Conservation (phyloP, 2,113 vertebrate genomes). For the Kobus ellipsiprymnus region DNA sequence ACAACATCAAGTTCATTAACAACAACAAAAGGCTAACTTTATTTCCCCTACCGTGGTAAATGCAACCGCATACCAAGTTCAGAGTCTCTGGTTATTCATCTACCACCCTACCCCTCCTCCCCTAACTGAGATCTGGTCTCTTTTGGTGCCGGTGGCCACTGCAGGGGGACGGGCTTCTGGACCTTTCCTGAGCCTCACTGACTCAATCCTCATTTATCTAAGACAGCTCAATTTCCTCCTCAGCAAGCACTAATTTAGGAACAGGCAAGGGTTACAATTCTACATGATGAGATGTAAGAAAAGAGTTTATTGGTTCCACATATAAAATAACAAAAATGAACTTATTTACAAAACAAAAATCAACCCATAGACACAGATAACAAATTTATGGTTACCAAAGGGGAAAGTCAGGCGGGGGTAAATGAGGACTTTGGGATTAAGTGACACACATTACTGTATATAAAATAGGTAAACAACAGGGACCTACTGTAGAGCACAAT, state of each 20-base stretch:
- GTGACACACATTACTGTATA: background rate
- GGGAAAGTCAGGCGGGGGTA: background rate
- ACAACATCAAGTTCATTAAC: slow-evolving; percentile 81
- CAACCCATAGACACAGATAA: background rate
- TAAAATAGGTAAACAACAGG: background rate
- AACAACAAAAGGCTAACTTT: slow-evolving; percentile 35
- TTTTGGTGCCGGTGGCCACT: fast-evolving
- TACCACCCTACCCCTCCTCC: no score
- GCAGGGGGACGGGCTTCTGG: no score
- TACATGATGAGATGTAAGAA: background rate
- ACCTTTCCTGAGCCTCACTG: fast-evolving
- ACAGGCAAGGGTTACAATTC: background rate
- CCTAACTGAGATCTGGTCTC: background rate
- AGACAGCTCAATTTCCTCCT: background rate
- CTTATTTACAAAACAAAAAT: background rate
- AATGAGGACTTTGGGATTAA: background rate
- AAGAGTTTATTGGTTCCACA: background rate
- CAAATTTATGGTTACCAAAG: background rate
- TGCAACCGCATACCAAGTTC: background rate
- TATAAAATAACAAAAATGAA: background rate
- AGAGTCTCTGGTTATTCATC: background rate
- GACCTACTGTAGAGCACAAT: background rate
- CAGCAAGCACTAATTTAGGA: background rate
- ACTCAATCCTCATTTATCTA: background rate
- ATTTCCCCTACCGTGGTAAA: background rate